Percentiles rank a stretch among this genome's conserved stretches.
Conservation (phyloP, 1,140 invertebrate genomes). For the Gryllus bimaculatus region DNA sequence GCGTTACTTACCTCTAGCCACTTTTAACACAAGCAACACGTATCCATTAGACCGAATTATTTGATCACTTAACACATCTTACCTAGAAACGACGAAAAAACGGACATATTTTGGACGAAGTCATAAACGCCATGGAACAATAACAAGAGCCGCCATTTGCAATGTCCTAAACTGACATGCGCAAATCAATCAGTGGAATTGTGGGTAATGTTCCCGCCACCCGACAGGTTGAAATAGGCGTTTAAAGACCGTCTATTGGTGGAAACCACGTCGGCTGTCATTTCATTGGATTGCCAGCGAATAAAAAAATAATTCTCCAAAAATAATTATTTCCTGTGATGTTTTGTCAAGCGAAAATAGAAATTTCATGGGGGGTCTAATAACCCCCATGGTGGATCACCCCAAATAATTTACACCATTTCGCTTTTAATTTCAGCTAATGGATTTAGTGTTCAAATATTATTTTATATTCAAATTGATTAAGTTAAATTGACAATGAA, state of each 20-base stretch:
- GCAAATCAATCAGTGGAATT: constrained; percentile 45
- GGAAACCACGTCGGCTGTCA: constrained; percentile 24
- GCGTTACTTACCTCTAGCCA: constrained; percentile 15
- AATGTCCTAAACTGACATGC: constrained; percentile 56
- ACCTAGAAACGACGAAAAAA: constrained; percentile 39
- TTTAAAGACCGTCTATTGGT: constrained; percentile 14
- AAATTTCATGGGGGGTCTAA: no score
- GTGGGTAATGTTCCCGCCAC: constrained; percentile 32
- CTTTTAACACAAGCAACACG: constrained; percentile 17
- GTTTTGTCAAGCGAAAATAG: constrained; percentile 12
- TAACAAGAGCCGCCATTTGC: constrained; percentile 71
- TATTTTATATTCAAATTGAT: no score
- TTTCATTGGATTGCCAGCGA: constrained; percentile 13
- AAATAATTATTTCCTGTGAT: constrained; percentile 12
- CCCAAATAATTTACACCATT: no score
- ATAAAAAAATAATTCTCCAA: constrained; percentile 12
- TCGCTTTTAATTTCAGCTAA: no score
- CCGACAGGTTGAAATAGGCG: constrained; percentile 28
- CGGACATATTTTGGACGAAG: constrained; percentile 39
- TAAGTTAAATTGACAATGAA: no score
- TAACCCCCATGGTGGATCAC: no score
- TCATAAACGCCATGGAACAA: constrained; percentile 45
- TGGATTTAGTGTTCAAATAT: no score
- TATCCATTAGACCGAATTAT: constrained; percentile 22
- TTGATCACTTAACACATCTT: constrained; percentile 25